Conservation (phyloP, 2,113 vertebrate genomes). For the Isichthys henryi region DNA sequence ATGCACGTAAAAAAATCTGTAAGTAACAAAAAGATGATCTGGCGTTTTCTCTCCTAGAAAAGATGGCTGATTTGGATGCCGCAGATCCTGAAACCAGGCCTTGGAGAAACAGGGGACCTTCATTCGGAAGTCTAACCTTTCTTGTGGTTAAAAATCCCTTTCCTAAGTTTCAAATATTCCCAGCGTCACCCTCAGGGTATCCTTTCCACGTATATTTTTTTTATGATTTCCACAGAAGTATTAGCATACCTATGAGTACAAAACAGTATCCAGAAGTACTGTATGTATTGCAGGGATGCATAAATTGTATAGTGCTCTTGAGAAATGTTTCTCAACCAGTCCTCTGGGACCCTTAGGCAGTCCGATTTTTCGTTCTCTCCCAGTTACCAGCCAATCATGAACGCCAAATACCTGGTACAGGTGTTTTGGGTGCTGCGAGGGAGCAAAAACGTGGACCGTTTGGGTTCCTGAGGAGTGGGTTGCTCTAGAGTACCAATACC, state of each 20-base stretch:
- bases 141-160: neutral
- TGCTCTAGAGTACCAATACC: neutral
- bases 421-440: neutral
- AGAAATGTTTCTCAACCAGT: neutral
- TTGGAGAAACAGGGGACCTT: neutral
- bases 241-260: neutral
- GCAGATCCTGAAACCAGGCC: neutral
- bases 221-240: neutral
- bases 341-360: neutral
- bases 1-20: neutral
- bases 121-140: neutral
- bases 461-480: neutral
- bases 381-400: neutral
- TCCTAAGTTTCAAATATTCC: neutral
- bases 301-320: neutral
- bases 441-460: neutral
- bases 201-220: neutral
- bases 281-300: neutral
- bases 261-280: neutral
- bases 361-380: neutral
- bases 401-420: neutral
- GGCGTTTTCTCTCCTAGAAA: neutral
- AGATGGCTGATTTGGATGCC: neutral
- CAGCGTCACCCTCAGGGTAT: neutral
- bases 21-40: neutral